phyloP scores from a whole-genome alignment of 2,113 vertebrate genomes.

The Sphaerodactylus townsendi region DNA sequence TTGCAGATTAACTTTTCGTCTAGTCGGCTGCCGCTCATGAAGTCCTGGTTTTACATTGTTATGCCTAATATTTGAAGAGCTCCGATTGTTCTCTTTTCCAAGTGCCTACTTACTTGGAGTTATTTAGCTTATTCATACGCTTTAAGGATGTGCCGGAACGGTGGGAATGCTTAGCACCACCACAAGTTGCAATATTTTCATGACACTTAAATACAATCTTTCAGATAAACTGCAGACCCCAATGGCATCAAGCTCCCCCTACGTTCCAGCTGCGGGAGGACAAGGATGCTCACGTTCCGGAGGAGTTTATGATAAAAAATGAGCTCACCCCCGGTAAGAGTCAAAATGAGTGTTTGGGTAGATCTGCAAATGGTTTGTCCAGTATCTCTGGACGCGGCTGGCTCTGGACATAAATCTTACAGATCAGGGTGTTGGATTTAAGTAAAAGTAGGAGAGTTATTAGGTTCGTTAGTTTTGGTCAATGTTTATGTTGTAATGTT shows the following conservation, averaged over 20 bases:
- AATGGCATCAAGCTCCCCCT: constrained; percentile 72
- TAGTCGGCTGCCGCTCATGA: too few relatives aligned
- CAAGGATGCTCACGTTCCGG: constrained; percentile 27
- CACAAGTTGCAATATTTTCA: neutral
- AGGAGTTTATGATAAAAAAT: constrained; percentile 58
- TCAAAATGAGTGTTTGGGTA: neutral
- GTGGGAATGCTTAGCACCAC: neutral
- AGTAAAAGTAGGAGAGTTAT: too few relatives aligned
- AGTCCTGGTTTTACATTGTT: too few relatives aligned
- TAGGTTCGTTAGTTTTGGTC: too few relatives aligned
- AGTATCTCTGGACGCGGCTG: neutral
- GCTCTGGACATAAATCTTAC: neutral
- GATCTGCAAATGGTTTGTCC: neutral
- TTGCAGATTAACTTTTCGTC: too few relatives aligned
- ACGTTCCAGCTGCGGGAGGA: constrained; percentile 65
- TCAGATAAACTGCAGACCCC: constrained; percentile 71
- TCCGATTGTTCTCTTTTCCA: neutral
- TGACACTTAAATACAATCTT: constrained; percentile 19
- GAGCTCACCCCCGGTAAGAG: constrained; percentile 70
- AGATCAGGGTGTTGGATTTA: too few relatives aligned
- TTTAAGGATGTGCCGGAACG: neutral
- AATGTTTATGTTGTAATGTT: too few relatives aligned
- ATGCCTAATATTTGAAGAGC: neutral
- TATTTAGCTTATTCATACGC: neutral
- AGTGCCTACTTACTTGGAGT: neutral